Evolutionary conservation across 2,797 vertebrate species (phyloP).

Genomic region (Sebastolobus alascanus): DNA sequence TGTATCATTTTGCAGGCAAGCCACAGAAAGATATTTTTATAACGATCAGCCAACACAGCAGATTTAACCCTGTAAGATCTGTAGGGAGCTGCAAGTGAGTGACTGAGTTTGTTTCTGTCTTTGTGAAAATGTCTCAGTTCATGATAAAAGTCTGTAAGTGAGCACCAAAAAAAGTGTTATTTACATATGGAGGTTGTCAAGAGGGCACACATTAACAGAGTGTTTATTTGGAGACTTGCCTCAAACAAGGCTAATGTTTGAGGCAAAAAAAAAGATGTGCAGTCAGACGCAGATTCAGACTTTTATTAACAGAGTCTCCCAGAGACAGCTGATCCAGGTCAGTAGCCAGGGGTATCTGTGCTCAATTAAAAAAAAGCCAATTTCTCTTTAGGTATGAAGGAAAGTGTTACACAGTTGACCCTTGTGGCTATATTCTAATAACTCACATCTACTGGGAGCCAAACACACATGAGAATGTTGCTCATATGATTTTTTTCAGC

Average conservation of each 20-base stretch:
- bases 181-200: background rate
- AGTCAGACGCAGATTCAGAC: conserved; percentile 5
- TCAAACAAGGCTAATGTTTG: background rate
- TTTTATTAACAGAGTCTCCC: conserved; percentile 44
- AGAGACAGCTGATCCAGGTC: conserved; percentile 57
- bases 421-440: conserved; percentile 30
- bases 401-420: conserved; percentile 34
- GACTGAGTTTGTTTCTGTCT: background rate
- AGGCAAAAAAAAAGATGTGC: conserved; percentile 7
- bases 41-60: conserved; percentile 1
- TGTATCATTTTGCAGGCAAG: conserved; percentile 7
- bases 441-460: conserved; percentile 18
- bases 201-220: background rate
- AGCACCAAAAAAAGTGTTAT: background rate
- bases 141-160: background rate
- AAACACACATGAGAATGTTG: background rate
- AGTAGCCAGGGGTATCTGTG: conserved; percentile 34
- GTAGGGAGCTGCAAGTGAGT: background rate
- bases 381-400: conserved; percentile 32
- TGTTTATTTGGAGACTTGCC: background rate
- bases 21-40: background rate
- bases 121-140: conserved; percentile 10
- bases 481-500: background rate
- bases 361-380: conserved; percentile 53
- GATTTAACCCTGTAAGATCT: background rate